A percentile compares a stretch with the other conserved stretches of the same genome.
These are phyloP conservation scores for Gambelia wislizenii DNA, from an alignment of 2,797 vertebrate species.

Conservation along the genomic window DNA sequence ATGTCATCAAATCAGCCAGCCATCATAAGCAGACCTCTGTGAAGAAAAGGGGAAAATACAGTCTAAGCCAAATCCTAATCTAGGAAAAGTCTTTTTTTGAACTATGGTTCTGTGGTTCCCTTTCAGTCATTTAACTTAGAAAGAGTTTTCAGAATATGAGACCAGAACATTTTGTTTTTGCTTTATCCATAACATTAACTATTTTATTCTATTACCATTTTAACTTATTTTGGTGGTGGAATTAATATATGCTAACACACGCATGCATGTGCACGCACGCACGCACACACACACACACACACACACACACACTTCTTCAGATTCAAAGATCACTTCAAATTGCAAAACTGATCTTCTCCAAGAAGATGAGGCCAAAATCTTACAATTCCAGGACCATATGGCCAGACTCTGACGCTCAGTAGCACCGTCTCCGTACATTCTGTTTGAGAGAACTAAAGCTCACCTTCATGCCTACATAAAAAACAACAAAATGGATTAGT, in stretches of 20 bases:
- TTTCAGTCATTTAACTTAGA: slow-evolving; percentile 21
- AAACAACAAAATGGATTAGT: neutral
- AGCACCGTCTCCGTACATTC: neutral
- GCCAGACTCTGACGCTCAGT: neutral
- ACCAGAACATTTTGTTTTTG: neutral
- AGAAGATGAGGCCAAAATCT: too few relatives aligned
- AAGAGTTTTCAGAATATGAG: neutral
- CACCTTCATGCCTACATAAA: neutral
- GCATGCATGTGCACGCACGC: too few relatives aligned
- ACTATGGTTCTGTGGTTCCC: slow-evolving; percentile 20
- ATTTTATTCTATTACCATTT: neutral
- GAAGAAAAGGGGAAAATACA: slow-evolving; percentile 17
- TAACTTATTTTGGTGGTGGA: neutral
- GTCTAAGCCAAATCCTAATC: neutral
- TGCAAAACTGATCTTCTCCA: neutral
- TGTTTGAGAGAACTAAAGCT: neutral
- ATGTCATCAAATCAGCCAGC: slow-evolving; percentile 76
- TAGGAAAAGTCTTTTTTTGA: neutral
- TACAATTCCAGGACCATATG: neutral
- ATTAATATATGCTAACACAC: neutral
- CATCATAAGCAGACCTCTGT: slow-evolving; percentile 49
- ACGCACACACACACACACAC: too few relatives aligned
- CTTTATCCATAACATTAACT: neutral
- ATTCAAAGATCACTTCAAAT: neutral
- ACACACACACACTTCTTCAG: neutral